A percentile compares a stretch with the other conserved stretches of the same genome.
These are phyloP conservation scores for Limnephilus rhombicus DNA, from an alignment of 2,888 invertebrate genomes.

Conservation along the genomic window DNA sequence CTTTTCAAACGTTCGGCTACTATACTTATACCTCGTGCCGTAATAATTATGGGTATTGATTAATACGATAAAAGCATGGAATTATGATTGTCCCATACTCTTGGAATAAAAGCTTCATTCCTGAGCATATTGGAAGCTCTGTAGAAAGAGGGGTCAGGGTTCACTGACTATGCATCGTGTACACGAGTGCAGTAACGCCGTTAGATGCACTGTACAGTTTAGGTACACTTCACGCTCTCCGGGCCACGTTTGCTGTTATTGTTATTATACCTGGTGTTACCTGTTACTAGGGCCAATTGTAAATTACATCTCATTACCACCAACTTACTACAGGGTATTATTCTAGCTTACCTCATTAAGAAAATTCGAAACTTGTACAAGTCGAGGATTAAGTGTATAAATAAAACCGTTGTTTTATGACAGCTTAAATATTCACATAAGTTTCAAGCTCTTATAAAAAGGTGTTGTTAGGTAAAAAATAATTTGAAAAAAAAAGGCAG, in stretches of 20 bases:
- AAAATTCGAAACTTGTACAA: not conserved
- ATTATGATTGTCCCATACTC: too few relatives aligned
- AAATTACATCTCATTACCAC: not conserved
- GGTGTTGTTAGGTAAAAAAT: not conserved
- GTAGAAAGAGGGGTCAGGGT: not conserved
- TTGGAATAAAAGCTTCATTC: not conserved
- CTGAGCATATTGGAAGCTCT: not conserved
- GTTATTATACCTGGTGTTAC: not conserved
- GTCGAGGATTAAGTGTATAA: not conserved
- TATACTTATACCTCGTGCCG: too few relatives aligned
- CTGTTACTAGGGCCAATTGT: not conserved
- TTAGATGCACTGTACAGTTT: not conserved
- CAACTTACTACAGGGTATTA: not conserved
- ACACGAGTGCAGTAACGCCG: not conserved
- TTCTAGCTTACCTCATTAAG: not conserved
- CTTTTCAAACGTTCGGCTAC: too few relatives aligned
- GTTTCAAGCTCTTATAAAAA: not conserved
- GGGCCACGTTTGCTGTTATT: not conserved
- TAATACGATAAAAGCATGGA: not conserved
- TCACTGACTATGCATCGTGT: not conserved
- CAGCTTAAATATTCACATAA: not conserved
- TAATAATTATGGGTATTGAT: not conserved
- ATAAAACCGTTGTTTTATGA: not conserved
- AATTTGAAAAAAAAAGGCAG: not conserved
- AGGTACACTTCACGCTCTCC: constrained; percentile 1